Evolutionary conservation across 1,140 invertebrate species (phyloP), one percentile per base, ranked within the genome.

Genomic region (Lanistes nyassanus): DNA sequence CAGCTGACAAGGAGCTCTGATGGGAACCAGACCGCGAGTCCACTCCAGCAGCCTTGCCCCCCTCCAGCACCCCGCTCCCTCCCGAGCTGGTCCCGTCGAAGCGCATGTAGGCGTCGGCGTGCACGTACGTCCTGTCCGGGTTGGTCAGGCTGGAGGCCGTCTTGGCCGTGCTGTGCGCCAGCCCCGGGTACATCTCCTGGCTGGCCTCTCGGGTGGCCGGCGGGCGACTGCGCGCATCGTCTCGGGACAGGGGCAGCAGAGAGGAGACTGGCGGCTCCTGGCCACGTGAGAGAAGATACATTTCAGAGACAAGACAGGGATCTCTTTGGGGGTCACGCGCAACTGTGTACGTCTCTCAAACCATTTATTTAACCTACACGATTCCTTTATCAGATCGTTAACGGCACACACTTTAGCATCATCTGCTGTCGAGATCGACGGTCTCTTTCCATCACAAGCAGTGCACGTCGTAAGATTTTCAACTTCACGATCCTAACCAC

Each of bases 251-350:
- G 5, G 72, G 51, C 75, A 84, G 78, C 13, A 86, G 73, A 21
- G 83, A 84, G 6, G 85, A 85, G 0, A 86, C 85, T 0, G 80
- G 73, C 7, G 85, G 85, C 23, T 83, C 84, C 84, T 86, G 76
- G 31, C 37, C 67, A 73, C 60, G 16, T 31, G 9, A 64, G 47
- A 64, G 53, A 26, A 66, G 16, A 39, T 58, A n/a, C n/a, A n/a
- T n/a, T n/a, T n/a, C n/a, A n/a, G n/a, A n/a, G n/a, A n/a, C n/a
- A n/a, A n/a, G n/a, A n/a, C n/a, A n/a, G n/a, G n/a, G n/a, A n/a
- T n/a, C n/a, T n/a, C n/a, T n/a, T n/a, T n/a, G n/a, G n/a, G n/a
- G n/a, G n/a, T n/a, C n/a, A n/a, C n/a, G n/a, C n/a, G n/a, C n/a
- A n/a, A n/a, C n/a, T n/a, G n/a, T n/a, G n/a, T n/a, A n/a, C n/a